Evolutionary conservation across 2,113 vertebrate species (phyloP), one percentile per base, ranked within the genome.

Genomic region (Halcyon senegalensis): DNA sequence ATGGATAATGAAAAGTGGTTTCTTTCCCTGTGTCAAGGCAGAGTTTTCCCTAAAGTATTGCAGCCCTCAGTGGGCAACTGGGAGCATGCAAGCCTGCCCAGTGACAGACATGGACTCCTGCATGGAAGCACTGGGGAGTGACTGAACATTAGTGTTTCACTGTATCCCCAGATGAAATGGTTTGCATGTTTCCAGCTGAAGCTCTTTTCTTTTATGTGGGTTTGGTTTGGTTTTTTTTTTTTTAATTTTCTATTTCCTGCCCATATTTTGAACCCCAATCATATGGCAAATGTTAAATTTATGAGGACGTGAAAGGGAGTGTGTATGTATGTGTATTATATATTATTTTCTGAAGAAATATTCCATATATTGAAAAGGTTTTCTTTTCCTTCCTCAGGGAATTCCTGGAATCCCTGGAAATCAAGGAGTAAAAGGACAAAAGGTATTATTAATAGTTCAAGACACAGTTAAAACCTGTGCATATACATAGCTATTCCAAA

Each of bases 341-440:
- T 70, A 37, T 66, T 80, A 31, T 31, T 66, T 43, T 77, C 30
- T 87, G 48, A 3, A 86, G 30, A 82, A 60, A 23, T 69, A 28
- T 87, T 87, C 8, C n/a, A 28, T 33, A 9, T 77, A 55, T 93
- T 94, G 76, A 73, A 92, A 62, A 87, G 9, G 1, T 55, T 90
- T 94, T 90, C 10, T 93, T 79, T 92, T 93, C 39, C 27, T 5
- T 19, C 66, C 46, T 72, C 75, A 98, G 98, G 98, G 98, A 94
- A 97, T 98, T 68, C 98, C 98, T 93, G 98, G 98, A 92, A 98
- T 98, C 87, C 98, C 98, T 96, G 98, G 98, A 97, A 97, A 84
- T 95, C 98, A 97, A 97, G 98, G 98, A 77, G 73, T 94, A 96
- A 98, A 97, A 95, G 98, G 98, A 94, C 98, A 98, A 94, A 98